Conservation (phyloP, 1,140 invertebrate species). For the Oncopeltus fasciatus region DNA sequence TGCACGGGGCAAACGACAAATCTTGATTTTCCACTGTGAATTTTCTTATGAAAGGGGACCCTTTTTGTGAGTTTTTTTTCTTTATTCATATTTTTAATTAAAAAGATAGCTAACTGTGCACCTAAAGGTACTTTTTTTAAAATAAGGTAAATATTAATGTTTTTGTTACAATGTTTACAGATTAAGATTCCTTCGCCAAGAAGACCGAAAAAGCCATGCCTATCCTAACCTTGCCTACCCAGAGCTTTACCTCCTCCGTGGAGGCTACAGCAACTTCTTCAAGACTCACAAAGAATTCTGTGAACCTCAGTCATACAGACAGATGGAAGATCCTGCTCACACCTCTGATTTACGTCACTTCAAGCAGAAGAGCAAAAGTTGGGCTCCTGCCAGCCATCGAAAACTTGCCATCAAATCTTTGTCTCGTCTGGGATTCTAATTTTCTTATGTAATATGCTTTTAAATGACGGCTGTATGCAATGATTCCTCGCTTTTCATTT, state of each 20-base stretch:
- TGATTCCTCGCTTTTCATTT: too few species aligned
- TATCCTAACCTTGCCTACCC: slow-evolving; percentile 87
- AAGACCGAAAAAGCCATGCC: slow-evolving; percentile 72
- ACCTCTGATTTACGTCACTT: slow-evolving; percentile 56
- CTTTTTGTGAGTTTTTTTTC: slow-evolving; percentile 55
- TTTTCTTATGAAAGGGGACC: slow-evolving; percentile 92
- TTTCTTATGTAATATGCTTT: too few species aligned
- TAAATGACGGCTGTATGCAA: too few species aligned
- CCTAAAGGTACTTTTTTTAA: background rate
- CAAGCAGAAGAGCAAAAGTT: slow-evolving; percentile 53
- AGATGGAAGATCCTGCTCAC: slow-evolving; percentile 65
- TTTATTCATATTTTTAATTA: too few species aligned
- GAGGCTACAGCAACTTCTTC: slow-evolving; percentile 88
- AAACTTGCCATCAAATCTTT: slow-evolving; percentile 10
- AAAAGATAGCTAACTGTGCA: too few species aligned
- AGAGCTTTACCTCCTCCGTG: slow-evolving; percentile 86
- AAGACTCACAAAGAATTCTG: slow-evolving; percentile 54
- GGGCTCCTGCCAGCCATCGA: slow-evolving; percentile 17
- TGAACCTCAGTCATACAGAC: slow-evolving; percentile 54
- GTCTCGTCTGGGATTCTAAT: slow-evolving; percentile 4
- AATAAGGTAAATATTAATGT: background rate
- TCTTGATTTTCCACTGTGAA: slow-evolving; percentile 96
- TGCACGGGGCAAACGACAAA: slow-evolving; percentile 39
- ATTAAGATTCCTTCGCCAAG: slow-evolving; percentile 66
- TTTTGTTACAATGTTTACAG: slow-evolving; percentile 34